phyloP scores from a whole-genome alignment of 2,113 vertebrate genomes.

The Malaclemys terrapin region DNA sequence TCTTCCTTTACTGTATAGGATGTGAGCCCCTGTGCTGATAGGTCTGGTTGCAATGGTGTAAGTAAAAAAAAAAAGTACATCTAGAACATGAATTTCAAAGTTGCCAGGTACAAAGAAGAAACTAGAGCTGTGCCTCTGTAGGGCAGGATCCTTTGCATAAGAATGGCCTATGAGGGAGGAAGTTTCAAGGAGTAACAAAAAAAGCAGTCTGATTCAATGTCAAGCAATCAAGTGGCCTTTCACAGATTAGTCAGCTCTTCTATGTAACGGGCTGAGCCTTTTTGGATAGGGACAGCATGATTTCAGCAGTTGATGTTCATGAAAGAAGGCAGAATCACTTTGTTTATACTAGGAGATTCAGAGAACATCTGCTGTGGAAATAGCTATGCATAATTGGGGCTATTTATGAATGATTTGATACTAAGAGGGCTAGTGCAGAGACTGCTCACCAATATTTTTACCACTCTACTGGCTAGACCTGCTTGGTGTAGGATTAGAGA shows the following conservation, averaged over 20 bases:
- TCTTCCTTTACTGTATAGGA: not conserved
- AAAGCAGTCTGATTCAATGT: not conserved
- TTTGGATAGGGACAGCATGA: not conserved
- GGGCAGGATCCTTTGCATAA: conserved; percentile 3
- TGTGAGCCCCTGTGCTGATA: not conserved
- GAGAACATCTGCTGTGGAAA: not conserved
- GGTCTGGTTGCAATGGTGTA: not conserved
- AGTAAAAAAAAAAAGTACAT: not conserved
- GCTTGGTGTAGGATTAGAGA: not conserved
- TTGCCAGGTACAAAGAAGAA: not conserved
- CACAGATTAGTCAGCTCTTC: not conserved
- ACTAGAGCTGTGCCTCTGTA: not conserved
- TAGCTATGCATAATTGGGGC: not conserved
- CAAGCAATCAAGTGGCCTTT: not conserved
- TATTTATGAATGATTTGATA: not conserved
- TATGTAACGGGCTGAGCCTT: not conserved
- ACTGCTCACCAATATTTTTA: not conserved
- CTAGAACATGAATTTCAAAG: not conserved
- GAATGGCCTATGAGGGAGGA: not conserved
- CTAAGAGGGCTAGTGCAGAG: not conserved
- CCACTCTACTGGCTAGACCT: not conserved
- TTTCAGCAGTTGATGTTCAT: accelerated
- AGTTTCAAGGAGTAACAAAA: conserved; percentile 21
- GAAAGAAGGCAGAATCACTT: not conserved
- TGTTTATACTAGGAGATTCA: not conserved